These are phyloP conservation scores for Girardia tigrina DNA, from an alignment of 2,888 invertebrate genomes.

Conservation along the genomic window DNA sequence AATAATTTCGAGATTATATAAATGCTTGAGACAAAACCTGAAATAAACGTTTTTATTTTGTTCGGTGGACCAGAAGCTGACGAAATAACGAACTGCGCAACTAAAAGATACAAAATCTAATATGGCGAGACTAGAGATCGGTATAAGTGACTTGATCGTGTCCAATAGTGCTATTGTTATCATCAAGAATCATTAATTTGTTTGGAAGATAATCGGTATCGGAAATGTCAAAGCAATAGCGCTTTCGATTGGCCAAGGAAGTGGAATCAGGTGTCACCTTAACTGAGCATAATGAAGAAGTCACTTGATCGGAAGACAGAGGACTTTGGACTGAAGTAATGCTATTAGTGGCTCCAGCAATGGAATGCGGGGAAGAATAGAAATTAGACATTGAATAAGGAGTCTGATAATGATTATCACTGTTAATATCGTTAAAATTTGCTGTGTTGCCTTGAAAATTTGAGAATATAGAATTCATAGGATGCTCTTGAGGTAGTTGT, in stretches of 20 bases:
- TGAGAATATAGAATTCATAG: not conserved
- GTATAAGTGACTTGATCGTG: conserved; percentile 23
- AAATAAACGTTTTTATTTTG: conserved; percentile 23
- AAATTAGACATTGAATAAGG: not conserved
- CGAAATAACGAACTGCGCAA: conserved; percentile 2
- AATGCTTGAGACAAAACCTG: conserved; percentile 20
- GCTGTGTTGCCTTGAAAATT: not conserved
- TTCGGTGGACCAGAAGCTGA: conserved; percentile 14
- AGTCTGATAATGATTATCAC: not conserved
- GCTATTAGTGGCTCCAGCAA: not conserved
- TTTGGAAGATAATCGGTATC: not conserved
- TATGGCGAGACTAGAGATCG: conserved; percentile 23
- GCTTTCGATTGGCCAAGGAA: conserved; percentile 3
- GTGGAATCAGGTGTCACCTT: conserved; percentile 8
- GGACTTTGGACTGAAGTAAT: conserved; percentile 8
- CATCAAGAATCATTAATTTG: conserved; percentile 11
- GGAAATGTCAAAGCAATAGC: conserved; percentile 2
- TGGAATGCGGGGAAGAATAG: not conserved
- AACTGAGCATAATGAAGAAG: conserved; percentile 1
- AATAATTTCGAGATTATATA: conserved; percentile 14
- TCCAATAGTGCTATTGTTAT: conserved; percentile 8
- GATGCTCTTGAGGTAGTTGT: conserved; percentile 15
- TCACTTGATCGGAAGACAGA: conserved; percentile 23
- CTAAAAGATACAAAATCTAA: conserved; percentile 17
- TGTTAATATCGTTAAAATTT: conserved; percentile 1